Conservation (phyloP, 2,888 invertebrate genomes). For the Cheilosia scutellata region DNA sequence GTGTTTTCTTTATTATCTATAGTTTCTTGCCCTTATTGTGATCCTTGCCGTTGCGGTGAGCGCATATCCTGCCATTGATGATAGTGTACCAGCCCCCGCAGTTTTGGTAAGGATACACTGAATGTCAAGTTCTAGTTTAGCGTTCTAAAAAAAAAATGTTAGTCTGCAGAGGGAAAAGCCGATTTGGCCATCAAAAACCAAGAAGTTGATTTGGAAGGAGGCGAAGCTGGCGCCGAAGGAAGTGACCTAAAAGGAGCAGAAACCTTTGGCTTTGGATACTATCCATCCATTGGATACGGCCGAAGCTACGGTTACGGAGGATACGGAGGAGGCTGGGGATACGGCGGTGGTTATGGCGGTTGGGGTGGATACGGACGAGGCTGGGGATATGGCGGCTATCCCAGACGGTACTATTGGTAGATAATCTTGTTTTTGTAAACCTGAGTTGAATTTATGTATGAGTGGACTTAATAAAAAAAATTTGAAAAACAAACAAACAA, state of each 20-base stretch:
- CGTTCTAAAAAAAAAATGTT: background rate
- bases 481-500: slow-evolving; percentile 2
- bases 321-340: slow-evolving; percentile 73
- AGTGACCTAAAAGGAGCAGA: slow-evolving; percentile 77
- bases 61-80: slow-evolving; percentile 58
- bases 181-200: slow-evolving; percentile 34
- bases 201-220: slow-evolving; percentile 50
- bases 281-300: slow-evolving; percentile 74
- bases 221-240: slow-evolving; percentile 30
- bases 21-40: slow-evolving; percentile 64
- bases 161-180: slow-evolving; percentile 35
- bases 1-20: slow-evolving; percentile 4
- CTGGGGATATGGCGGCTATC: slow-evolving; percentile 71
- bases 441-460: background rate
- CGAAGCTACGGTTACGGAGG: slow-evolving; percentile 70
- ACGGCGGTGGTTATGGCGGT: slow-evolving; percentile 74
- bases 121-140: background rate
- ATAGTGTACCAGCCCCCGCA: slow-evolving; percentile 28
- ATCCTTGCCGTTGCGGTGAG: slow-evolving; percentile 39
- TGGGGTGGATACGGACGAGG: slow-evolving; percentile 71
- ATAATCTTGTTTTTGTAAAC: background rate
- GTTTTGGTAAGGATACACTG: slow-evolving; percentile 33
- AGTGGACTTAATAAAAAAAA: slow-evolving; percentile 34
- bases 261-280: slow-evolving; percentile 78
- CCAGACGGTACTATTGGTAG: slow-evolving; percentile 50